These are phyloP conservation scores for Prenolepis imparis DNA, from an alignment of 2,888 invertebrate species.

Conservation along the genomic window DNA sequence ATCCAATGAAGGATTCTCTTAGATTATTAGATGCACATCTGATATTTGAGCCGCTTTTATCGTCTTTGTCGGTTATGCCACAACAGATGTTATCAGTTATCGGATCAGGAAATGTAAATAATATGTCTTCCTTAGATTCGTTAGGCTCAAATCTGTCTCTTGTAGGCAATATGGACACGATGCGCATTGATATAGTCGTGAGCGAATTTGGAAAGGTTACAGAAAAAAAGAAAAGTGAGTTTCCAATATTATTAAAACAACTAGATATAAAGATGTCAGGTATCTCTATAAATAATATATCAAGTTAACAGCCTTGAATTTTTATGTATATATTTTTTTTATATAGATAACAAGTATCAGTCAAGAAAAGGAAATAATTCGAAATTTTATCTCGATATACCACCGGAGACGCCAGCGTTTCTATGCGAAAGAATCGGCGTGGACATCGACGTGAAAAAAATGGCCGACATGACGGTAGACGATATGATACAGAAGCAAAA, in stretches of 20 bases:
- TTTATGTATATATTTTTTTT: neutral
- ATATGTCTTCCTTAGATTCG: constrained; percentile 92
- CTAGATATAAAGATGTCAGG: neutral
- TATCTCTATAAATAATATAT: neutral
- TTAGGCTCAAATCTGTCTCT: constrained; percentile 95
- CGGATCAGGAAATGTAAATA: constrained; percentile 87
- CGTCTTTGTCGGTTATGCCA: constrained; percentile 96
- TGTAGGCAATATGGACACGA: constrained; percentile 94
- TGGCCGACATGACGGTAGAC: constrained; percentile 95
- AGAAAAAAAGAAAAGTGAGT: constrained; percentile 88
- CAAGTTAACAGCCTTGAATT: no score
- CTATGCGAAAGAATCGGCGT: constrained; percentile 96
- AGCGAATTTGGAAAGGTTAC: constrained; percentile 93
- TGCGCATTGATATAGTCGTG: constrained; percentile 97
- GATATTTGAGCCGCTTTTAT: constrained; percentile 96
- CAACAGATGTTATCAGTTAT: constrained; percentile 91
- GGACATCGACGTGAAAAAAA: constrained; percentile 95
- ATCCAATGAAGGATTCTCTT: constrained; percentile 93
- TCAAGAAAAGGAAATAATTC: constrained; percentile 78
- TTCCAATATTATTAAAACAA: constrained; percentile 66
- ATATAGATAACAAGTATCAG: constrained; percentile 84
- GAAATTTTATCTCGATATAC: constrained; percentile 88
- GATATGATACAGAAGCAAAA: constrained; percentile 94
- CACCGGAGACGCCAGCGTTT: constrained; percentile 94
- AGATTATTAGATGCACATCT: constrained; percentile 96